Percentiles rank a stretch among this genome's conserved stretches.
These are phyloP conservation scores for Gymnocephalus cernua DNA, from an alignment of 2,113 vertebrate genomes.

Conservation along the genomic window DNA sequence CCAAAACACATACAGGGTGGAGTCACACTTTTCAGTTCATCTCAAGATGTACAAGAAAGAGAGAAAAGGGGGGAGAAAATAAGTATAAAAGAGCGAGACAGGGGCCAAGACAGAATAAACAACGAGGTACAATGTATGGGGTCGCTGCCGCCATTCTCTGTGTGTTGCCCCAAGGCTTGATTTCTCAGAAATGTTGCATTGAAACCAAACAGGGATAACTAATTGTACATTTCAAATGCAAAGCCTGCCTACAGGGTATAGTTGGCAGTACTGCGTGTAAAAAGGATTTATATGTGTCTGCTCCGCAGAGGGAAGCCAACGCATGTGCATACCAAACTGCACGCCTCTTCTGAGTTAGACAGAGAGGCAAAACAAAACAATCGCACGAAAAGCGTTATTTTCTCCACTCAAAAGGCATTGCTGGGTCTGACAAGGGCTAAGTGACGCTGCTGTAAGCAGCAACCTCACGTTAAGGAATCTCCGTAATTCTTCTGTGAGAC, in stretches of 20 bases:
- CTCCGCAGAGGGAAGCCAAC: conserved; percentile 68
- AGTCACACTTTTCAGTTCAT: conserved; percentile 40
- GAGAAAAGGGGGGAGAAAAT: not conserved
- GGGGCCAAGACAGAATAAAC: not conserved
- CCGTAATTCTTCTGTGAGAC: conserved; percentile 13
- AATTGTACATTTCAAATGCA: conserved; percentile 85
- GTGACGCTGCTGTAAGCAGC: conserved; percentile 24
- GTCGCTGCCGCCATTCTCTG: conserved; percentile 49
- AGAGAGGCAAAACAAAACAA: conserved; percentile 49
- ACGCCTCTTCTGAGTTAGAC: conserved; percentile 56
- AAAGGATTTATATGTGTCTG: conserved; percentile 78
- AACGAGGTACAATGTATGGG: conserved; percentile 42
- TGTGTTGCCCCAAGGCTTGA: conserved; percentile 57
- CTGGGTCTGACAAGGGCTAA: conserved; percentile 53
- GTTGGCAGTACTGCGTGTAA: conserved; percentile 77
- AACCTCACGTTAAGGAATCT: conserved; percentile 15
- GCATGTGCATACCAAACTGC: conserved; percentile 72
- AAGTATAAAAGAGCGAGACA: conserved; percentile 20
- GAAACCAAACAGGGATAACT: conserved; percentile 80
- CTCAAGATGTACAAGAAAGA: conserved; percentile 13
- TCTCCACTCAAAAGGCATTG: conserved; percentile 35
- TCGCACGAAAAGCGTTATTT: conserved; percentile 33
- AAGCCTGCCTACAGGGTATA: conserved; percentile 79
- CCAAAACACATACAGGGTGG: conserved; percentile 52
- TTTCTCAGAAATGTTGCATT: conserved; percentile 78